A percentile compares a stretch with the other conserved stretches of the same genome.
phyloP scores from a whole-genome alignment of 2,888 invertebrate genomes.

The Troilus luridus region DNA sequence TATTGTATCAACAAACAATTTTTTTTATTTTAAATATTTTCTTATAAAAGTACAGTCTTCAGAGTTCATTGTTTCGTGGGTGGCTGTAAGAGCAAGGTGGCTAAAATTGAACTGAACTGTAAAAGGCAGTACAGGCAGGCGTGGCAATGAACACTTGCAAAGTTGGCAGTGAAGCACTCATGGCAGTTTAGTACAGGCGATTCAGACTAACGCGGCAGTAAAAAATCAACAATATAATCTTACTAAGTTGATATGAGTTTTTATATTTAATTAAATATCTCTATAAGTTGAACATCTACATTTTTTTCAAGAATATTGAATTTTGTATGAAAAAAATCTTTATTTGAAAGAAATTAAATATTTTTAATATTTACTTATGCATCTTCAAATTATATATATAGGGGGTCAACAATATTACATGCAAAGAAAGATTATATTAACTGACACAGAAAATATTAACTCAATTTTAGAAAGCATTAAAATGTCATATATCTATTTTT shows the following conservation, averaged over 20 bases:
- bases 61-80: conserved; percentile 57
- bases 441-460: not conserved
- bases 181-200: conserved; percentile 44
- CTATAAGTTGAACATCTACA: not conserved
- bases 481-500: not conserved
- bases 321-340: not conserved
- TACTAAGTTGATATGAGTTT: not conserved
- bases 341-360: not conserved
- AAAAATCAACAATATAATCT: not conserved
- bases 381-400: too few relatives aligned
- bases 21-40: conserved; percentile 53
- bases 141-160: conserved; percentile 38
- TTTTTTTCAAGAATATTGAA: not conserved
- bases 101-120: not conserved
- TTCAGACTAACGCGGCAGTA: not conserved
- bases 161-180: conserved; percentile 53
- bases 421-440: too few relatives aligned
- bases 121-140: conserved; percentile 17
- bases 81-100: conserved; percentile 55
- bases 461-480: not conserved
- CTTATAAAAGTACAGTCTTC: conserved; percentile 57
- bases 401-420: too few relatives aligned
- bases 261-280: not conserved
- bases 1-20: conserved; percentile 53
- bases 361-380: not conserved